Percentiles rank a stretch among this genome's conserved stretches.
Conservation (phyloP, 2,797 vertebrate genomes). For the Manis javanica region DNA sequence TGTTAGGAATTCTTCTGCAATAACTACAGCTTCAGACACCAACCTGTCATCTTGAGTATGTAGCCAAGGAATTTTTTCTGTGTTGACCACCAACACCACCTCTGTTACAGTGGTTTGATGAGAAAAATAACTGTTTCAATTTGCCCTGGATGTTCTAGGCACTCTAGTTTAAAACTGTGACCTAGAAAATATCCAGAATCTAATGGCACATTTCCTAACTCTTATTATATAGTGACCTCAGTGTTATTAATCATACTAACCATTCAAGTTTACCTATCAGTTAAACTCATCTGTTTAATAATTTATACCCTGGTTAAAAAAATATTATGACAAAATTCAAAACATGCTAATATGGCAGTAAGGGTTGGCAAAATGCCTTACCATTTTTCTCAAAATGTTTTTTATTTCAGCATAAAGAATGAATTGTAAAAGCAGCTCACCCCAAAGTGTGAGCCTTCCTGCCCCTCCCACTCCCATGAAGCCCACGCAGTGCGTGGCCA, state of each 20-base stretch:
- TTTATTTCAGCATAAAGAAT: background rate
- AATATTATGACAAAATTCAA: background rate
- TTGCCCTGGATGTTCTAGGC: background rate
- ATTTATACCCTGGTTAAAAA: background rate
- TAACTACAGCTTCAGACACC: fast-evolving
- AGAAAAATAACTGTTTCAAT: background rate
- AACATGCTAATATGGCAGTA: background rate
- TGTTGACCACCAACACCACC: background rate
- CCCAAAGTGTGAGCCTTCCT: background rate
- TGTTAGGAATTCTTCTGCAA: background rate
- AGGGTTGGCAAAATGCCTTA: background rate
- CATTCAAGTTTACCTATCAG: background rate
- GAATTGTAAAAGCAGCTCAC: background rate
- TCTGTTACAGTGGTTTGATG: background rate
- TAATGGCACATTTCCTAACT: background rate
- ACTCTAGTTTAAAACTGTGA: background rate
- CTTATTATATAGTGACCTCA: background rate
- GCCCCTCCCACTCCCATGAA: background rate
- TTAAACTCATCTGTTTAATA: background rate
- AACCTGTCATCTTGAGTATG: no score
- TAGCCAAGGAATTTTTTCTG: background rate
- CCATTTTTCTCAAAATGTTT: conserved; percentile 37
- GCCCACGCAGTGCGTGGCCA: background rate
- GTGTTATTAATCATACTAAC: background rate
- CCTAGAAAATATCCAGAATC: background rate